Evolutionary conservation across 2,888 invertebrate species (phyloP).

Genomic region (Apotomis betuletana): DNA sequence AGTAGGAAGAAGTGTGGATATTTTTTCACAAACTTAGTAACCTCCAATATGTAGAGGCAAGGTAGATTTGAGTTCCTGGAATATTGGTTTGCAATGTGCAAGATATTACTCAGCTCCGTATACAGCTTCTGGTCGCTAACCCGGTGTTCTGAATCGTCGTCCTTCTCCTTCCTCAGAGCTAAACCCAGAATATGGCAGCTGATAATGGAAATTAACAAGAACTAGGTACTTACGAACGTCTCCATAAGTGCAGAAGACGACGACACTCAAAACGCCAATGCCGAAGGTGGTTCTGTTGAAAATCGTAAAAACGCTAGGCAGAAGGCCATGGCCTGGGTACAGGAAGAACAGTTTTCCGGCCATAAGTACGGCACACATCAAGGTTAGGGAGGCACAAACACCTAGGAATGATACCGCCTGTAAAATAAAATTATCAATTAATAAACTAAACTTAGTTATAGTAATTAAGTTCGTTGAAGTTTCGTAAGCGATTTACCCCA

Average conservation of each 20-base stretch:
- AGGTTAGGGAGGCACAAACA: neutral
- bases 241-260: constrained; percentile 30
- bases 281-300: constrained; percentile 18
- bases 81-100: too few species aligned
- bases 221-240: constrained; percentile 31
- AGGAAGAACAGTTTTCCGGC: neutral
- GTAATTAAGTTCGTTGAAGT: neutral
- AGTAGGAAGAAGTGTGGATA: too few species aligned
- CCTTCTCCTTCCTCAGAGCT: neutral
- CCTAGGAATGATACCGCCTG: constrained; percentile 17
- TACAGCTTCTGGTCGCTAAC: too few species aligned
- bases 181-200: neutral
- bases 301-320: neutral
- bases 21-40: too few species aligned
- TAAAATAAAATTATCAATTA: neutral
- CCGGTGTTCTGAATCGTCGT: too few species aligned
- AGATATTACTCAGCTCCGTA: too few species aligned
- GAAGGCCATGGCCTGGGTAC: constrained; percentile 4
- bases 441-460: neutral
- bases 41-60: too few species aligned
- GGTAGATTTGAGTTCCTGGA: too few species aligned
- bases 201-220: neutral
- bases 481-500: too few species aligned
- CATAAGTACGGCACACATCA: constrained; percentile 3
- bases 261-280: constrained; percentile 8